Conservation (phyloP, 2,113 vertebrate genomes). For the Emydura subglobosa region DNA sequence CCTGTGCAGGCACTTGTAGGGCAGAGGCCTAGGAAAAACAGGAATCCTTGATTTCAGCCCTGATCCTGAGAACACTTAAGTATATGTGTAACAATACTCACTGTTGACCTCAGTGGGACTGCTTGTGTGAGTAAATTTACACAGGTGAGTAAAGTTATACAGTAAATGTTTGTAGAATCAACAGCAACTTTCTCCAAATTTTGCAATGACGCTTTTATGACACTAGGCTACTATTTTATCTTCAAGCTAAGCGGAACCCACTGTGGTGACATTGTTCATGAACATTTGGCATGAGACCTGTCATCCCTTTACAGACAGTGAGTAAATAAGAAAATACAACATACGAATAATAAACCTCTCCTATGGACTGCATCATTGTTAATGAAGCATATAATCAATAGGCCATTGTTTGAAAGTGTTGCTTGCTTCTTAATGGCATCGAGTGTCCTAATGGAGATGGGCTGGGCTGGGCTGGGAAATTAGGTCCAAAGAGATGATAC, state of each 20-base stretch:
- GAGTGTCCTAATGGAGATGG: neutral
- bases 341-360: constrained; percentile 47
- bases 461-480: neutral
- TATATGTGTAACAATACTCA: neutral
- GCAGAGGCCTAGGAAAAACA: neutral
- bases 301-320: constrained; percentile 27
- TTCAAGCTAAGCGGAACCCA: constrained; percentile 31
- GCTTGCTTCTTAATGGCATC: constrained; percentile 5
- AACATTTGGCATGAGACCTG: neutral
- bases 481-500: neutral
- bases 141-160: neutral
- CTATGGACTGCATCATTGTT: constrained; percentile 40
- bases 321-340: constrained; percentile 54
- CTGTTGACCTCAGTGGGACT: neutral
- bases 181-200: constrained; percentile 25
- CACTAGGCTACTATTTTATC: constrained; percentile 40
- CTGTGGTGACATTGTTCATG: constrained; percentile 20
- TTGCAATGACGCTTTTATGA: constrained; percentile 51
- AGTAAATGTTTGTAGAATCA: neutral
- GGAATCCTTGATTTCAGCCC: neutral
- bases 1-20: neutral
- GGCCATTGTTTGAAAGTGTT: constrained; percentile 31
- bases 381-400: constrained; percentile 59
- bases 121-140: neutral
- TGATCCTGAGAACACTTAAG: neutral